Evolutionary conservation across 2,797 vertebrate species (phyloP).

Genomic region (Hippoglossus hippoglossus): DNA sequence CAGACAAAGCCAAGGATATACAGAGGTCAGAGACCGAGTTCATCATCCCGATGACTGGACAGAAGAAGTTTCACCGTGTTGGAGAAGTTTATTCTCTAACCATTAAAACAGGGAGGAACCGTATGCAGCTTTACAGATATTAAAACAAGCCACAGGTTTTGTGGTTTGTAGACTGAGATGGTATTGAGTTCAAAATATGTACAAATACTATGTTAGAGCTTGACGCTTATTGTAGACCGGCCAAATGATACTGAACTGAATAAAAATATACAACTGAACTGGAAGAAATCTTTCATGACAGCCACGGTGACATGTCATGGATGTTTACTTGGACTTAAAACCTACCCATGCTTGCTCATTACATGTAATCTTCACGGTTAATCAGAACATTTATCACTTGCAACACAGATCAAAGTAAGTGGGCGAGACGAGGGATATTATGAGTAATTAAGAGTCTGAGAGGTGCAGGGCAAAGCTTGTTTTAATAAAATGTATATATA

Average conservation of each 20-base stretch:
- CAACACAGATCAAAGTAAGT: neutral
- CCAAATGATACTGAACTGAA: slow-evolving; percentile 51
- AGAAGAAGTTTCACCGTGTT: neutral
- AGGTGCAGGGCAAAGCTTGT: neutral
- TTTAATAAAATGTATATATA: neutral
- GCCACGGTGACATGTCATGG: slow-evolving; percentile 36
- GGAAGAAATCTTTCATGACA: slow-evolving; percentile 45
- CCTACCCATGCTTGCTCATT: slow-evolving; percentile 38
- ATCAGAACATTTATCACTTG: slow-evolving; percentile 35
- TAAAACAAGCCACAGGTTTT: slow-evolving; percentile 10
- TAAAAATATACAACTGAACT: slow-evolving; percentile 29
- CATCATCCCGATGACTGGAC: too few species aligned
- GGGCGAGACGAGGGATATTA: slow-evolving; percentile 2
- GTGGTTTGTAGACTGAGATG: neutral
- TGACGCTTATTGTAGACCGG: slow-evolving; percentile 32
- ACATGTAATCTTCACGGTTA: slow-evolving; percentile 25
- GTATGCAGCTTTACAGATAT: neutral
- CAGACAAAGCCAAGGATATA: neutral
- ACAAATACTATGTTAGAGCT: slow-evolving; percentile 2
- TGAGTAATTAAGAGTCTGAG: neutral
- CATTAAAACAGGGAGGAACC: neutral
- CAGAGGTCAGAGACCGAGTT: neutral
- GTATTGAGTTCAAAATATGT: slow-evolving; percentile 1
- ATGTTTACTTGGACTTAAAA: slow-evolving; percentile 37
- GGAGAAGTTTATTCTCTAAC: neutral